phyloP scores from a whole-genome alignment of 2,797 vertebrate genomes.

The Hypotaenidia okinawae region DNA sequence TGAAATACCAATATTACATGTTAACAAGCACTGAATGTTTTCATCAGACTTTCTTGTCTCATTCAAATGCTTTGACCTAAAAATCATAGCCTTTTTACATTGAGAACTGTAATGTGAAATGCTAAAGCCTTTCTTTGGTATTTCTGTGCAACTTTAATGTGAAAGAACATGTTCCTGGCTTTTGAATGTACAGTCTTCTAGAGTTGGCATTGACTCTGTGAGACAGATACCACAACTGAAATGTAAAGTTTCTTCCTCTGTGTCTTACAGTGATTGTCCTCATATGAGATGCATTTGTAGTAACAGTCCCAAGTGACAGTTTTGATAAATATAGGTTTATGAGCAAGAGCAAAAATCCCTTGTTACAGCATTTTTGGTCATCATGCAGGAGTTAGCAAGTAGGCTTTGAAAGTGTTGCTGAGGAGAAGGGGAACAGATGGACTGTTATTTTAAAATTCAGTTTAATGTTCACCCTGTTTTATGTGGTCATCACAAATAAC shows the following conservation, averaged over 20 bases:
- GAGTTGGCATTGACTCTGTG: neutral
- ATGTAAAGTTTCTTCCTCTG: neutral
- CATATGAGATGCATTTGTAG: neutral
- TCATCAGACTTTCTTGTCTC: neutral
- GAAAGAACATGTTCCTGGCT: neutral
- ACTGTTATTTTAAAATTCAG: neutral
- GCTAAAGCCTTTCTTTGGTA: neutral
- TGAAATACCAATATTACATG: neutral
- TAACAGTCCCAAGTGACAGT: neutral
- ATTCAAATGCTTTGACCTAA: neutral
- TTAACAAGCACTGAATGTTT: neutral
- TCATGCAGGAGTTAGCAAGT: neutral
- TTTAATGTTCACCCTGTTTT: neutral
- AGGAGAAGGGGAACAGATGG: neutral
- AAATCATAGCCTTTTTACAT: neutral
- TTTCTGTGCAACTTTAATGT: neutral
- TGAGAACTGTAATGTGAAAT: slow-evolving; percentile 7
- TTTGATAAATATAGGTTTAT: neutral
- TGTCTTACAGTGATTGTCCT: neutral
- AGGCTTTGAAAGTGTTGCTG: neutral
- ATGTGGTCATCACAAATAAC: neutral
- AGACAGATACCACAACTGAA: neutral
- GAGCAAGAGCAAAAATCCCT: neutral
- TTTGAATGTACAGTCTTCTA: neutral
- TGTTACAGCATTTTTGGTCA: neutral